Percentiles rank a stretch among this genome's conserved stretches.
Conservation (phyloP, 2,113 vertebrate genomes). For the Percina caprodes region DNA sequence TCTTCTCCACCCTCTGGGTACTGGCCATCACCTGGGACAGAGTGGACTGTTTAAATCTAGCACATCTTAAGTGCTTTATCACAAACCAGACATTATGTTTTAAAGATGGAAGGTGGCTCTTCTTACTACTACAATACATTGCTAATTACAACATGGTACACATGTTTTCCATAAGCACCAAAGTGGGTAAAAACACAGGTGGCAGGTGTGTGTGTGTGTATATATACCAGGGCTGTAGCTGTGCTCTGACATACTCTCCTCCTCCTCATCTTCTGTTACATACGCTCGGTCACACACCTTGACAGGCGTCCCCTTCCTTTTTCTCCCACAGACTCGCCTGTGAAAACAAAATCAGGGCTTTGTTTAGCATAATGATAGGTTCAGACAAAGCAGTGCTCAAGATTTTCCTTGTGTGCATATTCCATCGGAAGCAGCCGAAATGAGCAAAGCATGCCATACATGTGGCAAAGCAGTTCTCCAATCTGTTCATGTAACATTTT, state of each 20-base stretch:
- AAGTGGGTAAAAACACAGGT: constrained; percentile 27
- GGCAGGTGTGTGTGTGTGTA: constrained; percentile 3
- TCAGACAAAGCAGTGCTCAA: not conserved
- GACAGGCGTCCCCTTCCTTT: constrained; percentile 86
- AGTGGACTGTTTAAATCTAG: not conserved
- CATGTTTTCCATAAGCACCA: constrained; percentile 26
- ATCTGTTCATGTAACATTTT: constrained; percentile 1
- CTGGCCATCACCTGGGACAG: constrained; percentile 79
- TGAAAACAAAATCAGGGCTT: constrained; percentile 39
- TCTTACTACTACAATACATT: not conserved
- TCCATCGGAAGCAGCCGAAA: not conserved
- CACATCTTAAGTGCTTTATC: constrained; percentile 6
- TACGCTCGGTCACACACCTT: constrained; percentile 85
- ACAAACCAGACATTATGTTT: constrained; percentile 12
- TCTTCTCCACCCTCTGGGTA: constrained; percentile 83
- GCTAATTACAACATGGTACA: constrained; percentile 3
- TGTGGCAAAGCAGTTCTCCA: not conserved
- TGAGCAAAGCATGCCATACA: not conserved
- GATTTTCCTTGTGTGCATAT: not conserved
- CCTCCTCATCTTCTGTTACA: constrained; percentile 87
- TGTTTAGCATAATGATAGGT: constrained; percentile 15
- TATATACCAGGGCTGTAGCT: constrained; percentile 85
- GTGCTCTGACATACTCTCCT: constrained; percentile 87
- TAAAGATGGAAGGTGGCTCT: not conserved
- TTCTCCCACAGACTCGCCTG: constrained; percentile 84